Evolutionary conservation across 2,888 invertebrate genomes (phyloP), one percentile per base, ranked within the genome.

Genomic region (Drosophila testacea): DNA sequence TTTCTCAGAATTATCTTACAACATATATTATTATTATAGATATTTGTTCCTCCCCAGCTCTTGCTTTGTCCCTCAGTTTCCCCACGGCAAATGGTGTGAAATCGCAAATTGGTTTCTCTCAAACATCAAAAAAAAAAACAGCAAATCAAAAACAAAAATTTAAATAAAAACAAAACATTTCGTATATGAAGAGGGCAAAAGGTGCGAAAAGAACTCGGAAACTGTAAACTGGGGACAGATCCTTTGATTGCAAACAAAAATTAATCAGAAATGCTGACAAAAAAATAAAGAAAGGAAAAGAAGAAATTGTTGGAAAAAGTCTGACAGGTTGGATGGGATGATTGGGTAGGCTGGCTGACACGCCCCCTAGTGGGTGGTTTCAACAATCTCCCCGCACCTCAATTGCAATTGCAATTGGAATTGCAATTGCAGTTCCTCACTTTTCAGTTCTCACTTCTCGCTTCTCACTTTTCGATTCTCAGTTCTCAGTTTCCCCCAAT

Each of bases 281-380:
- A 60, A 28, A 22, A 38, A 39, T 41, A 50, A 56, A 34, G 28
- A 38, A 61, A 54, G 51, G 54, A 59, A 63, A 61, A 56, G 16
- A 44, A 62, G 42, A 62, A 41, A 27, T 44, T 34, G 34, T 28
- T 51, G 11, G 30, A 11, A 34, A 60, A 57, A 52, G 44, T 28
- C 39, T 16, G 52, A 52, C 46, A 64, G 52, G 57, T 54, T 59
- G 38, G 10, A 11, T 30, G 54, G 41, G 34, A 22, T 52, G 38
- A 39, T 41, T 55, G 30, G 54, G 41, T 55, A 44, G 54, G 30
- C 28, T 51, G 50, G 16, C 34, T 27, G 55, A 22, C 55, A 60
- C 68, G 73, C 75, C 78, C 63, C 36, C 70, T 52, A 60, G 62
- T 72, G 77, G 74, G 72, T 75, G 77, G 67, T 63, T 63, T 66